Evolutionary conservation across 2,113 vertebrate genomes (phyloP), one percentile per base, ranked within the genome.

Genomic region (Hiodon alosoides): DNA sequence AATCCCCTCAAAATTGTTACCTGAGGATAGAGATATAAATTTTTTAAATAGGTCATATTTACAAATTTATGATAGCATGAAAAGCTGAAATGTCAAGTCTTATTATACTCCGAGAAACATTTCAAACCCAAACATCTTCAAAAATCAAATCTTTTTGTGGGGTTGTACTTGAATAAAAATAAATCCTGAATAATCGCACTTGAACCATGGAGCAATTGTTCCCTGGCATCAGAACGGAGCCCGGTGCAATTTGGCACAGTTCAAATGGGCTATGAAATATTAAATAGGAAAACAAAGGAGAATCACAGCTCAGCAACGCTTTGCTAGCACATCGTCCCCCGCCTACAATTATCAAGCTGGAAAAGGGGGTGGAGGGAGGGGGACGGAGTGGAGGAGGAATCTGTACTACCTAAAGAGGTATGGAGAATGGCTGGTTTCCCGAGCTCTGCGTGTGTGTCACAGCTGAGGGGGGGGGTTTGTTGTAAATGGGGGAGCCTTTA

Each of bases 31-130:
- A 72, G 46, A 62, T 73, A 75, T 79, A 69, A 76, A 80, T 81
- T 72, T 77, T 78, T 78, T n/a, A 84, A 81, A 64, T 82, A 78
- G 79, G 79, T 84, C 79, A 79, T 71, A 74, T 54, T 10, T 66
- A 79, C 75, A 14, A 81, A 80, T 79, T 76, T 57, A 55, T 71
- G 73, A n/a, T 70, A 69, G 74, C 47, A 7, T 58, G 73, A 57
- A 74, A 69, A 71, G 64, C 61, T 46, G 51, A 78, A 81, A 76
- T 81, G 83, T 80, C 81, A 69, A 57, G 75, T 60, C 66, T 61
- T 59, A 50, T 59, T 71, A 59, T 71, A 71, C 57, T 53, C 57
- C 53, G 11, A 47, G 69, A 58, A 17, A 70, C 31, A 70, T 71
- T 59, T 71, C 55, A 17, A 60, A n/a, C 50, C 31, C n/a, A 48